Evolutionary conservation across 2,797 vertebrate species (phyloP).

Genomic region (Odontamblyopus rebecca): DNA sequence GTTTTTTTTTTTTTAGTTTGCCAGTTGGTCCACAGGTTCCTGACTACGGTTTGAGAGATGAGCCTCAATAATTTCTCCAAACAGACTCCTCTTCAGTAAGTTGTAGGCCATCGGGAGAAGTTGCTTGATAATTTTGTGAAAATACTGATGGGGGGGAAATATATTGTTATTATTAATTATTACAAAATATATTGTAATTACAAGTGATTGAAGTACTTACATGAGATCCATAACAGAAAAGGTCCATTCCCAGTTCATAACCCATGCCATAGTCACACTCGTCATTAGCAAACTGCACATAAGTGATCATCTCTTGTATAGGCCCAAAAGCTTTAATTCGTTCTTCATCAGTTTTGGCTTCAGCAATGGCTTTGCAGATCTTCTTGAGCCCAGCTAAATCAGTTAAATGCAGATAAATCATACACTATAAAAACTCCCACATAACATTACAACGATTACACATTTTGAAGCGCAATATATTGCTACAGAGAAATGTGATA

Average conservation of each 20-base stretch:
- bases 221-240: constrained; percentile 94
- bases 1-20: constrained; percentile 49
- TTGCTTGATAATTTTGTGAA: constrained; percentile 92
- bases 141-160: constrained; percentile 65
- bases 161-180: no score
- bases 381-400: constrained; percentile 85
- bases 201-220: constrained; percentile 76
- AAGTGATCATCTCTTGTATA: constrained; percentile 93
- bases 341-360: constrained; percentile 85
- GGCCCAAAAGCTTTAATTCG: constrained; percentile 92
- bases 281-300: constrained; percentile 96
- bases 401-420: background rate
- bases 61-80: constrained; percentile 88
- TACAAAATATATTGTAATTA: no score
- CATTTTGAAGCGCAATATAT: no score
- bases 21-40: constrained; percentile 84
- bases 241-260: constrained; percentile 91
- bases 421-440: background rate
- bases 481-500: no score
- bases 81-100: constrained; percentile 86
- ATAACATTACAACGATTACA: no score
- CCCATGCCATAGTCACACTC: constrained; percentile 99
- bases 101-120: constrained; percentile 92
- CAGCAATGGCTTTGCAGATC: constrained; percentile 90
- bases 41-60: constrained; percentile 84